Evolutionary conservation across 2,797 vertebrate species (phyloP).

Genomic region (Sebastes paucispinis): DNA sequence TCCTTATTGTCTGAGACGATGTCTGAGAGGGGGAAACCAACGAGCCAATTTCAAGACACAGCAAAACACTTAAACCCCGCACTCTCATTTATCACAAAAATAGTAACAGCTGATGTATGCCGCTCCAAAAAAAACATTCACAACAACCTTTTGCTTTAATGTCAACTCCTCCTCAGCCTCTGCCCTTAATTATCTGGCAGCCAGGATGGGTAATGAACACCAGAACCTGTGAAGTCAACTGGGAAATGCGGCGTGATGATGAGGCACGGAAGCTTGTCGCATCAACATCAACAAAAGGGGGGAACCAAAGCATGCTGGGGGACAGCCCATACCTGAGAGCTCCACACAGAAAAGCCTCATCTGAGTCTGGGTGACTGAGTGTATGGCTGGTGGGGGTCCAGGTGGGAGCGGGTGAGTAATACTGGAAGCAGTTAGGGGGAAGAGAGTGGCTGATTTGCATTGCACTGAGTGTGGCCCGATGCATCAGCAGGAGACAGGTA

Average conservation of each 20-base stretch:
- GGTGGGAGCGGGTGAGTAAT: conserved; percentile 69
- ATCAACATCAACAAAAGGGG: conserved; percentile 35
- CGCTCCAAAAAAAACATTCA: conserved; percentile 13
- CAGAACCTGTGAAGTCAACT: conserved; percentile 28
- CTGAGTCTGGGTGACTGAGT: conserved; percentile 47
- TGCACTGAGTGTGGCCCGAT: conserved; percentile 74
- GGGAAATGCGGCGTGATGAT: conserved; percentile 37
- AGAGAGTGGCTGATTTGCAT: conserved; percentile 80
- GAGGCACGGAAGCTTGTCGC: conserved; percentile 23
- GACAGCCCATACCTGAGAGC: conserved; percentile 36
- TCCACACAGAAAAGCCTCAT: conserved; percentile 29
- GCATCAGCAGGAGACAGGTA: conserved; percentile 81
- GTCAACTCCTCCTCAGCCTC: conserved; percentile 23
- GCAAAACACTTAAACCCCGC: conserved; percentile 14
- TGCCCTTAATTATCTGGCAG: conserved; percentile 54
- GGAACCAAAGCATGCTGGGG: conserved; percentile 26
- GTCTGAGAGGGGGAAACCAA: conserved; percentile 3
- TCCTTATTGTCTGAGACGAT: not conserved
- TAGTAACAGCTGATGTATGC: not conserved
- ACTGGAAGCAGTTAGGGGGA: conserved; percentile 59
- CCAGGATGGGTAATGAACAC: conserved; percentile 52
- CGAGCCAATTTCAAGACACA: conserved; percentile 19
- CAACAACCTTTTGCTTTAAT: conserved; percentile 50
- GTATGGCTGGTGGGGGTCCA: conserved; percentile 53
- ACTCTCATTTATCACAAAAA: not conserved